Conservation (phyloP, 2,888 invertebrate genomes). For the Drosophila formosana region DNA sequence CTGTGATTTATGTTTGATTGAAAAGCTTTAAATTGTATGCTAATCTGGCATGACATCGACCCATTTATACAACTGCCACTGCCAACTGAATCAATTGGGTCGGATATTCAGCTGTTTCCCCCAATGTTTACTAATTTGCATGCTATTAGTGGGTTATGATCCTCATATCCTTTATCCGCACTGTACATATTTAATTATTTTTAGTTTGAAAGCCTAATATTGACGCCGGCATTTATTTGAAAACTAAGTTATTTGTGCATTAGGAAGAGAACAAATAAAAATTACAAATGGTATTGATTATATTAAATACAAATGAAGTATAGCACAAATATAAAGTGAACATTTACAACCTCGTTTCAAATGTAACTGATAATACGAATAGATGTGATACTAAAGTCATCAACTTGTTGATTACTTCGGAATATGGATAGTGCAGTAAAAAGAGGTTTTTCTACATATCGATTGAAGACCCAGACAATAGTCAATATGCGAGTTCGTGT, state of each 20-base stretch:
- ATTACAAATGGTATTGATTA: no score
- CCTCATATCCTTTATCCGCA: slow-evolving; percentile 25
- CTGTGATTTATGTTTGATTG: slow-evolving; percentile 74
- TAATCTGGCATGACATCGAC: slow-evolving; percentile 54
- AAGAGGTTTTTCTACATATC: no score
- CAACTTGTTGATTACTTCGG: no score
- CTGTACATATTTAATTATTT: background rate
- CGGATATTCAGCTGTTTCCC: slow-evolving; percentile 40
- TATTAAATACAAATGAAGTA: no score
- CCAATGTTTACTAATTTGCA: slow-evolving; percentile 57
- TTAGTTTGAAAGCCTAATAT: background rate
- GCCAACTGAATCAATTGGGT: slow-evolving; percentile 43
- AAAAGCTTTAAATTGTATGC: slow-evolving; percentile 73
- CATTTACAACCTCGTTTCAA: no score
- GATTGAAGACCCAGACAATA: background rate
- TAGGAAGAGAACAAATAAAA: no score
- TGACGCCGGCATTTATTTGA: no score
- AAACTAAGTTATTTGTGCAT: no score
- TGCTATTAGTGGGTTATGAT: slow-evolving; percentile 40
- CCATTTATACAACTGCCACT: slow-evolving; percentile 54
- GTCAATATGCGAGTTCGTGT: background rate
- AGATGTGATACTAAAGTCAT: no score
- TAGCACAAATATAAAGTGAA: no score
- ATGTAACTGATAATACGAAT: no score
- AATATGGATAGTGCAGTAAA: no score